These are phyloP conservation scores for Bellardia bayeri DNA, from an alignment of 2,888 invertebrate species.

Conservation along the genomic window DNA sequence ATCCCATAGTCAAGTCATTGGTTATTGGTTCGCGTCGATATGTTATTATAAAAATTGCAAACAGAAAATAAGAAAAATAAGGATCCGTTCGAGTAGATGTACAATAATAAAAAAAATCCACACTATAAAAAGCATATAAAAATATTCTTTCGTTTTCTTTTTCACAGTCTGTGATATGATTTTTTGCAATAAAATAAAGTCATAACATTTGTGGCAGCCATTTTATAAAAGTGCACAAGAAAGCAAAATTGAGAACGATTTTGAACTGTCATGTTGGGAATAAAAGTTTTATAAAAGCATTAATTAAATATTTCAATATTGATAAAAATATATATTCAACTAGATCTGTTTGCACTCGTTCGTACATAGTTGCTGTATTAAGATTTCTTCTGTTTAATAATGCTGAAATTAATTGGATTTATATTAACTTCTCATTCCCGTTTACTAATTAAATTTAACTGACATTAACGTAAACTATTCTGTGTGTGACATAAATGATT, in stretches of 20 bases:
- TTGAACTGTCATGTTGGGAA: conserved; percentile 9
- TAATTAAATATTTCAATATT: neutral
- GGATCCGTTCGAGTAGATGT: conserved; percentile 35
- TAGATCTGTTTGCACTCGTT: too few relatives aligned
- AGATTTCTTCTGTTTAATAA: too few relatives aligned
- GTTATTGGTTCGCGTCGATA: conserved; percentile 83
- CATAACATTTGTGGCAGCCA: conserved; percentile 70
- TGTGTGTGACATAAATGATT: too few relatives aligned
- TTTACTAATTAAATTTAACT: too few relatives aligned
- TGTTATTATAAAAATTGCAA: conserved; percentile 79
- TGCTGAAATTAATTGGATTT: too few relatives aligned
- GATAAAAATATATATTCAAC: too few relatives aligned
- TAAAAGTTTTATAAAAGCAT: neutral
- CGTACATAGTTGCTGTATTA: too few relatives aligned
- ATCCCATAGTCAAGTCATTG: conserved; percentile 79
- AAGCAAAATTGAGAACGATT: neutral
- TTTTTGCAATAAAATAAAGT: conserved; percentile 64
- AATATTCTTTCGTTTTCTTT: conserved; percentile 46
- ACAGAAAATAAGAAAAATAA: conserved; percentile 33
- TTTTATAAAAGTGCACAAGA: conserved; percentile 38
- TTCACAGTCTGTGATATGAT: conserved; percentile 43
- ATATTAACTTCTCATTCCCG: too few relatives aligned
- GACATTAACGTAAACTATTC: too few relatives aligned
- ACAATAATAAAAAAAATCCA: conserved; percentile 62
- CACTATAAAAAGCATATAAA: conserved; percentile 55